A percentile compares a stretch with the other conserved stretches of the same genome.
Evolutionary conservation across 2,797 vertebrate genomes (phyloP).

Genomic region (Pangasius macronema): DNA sequence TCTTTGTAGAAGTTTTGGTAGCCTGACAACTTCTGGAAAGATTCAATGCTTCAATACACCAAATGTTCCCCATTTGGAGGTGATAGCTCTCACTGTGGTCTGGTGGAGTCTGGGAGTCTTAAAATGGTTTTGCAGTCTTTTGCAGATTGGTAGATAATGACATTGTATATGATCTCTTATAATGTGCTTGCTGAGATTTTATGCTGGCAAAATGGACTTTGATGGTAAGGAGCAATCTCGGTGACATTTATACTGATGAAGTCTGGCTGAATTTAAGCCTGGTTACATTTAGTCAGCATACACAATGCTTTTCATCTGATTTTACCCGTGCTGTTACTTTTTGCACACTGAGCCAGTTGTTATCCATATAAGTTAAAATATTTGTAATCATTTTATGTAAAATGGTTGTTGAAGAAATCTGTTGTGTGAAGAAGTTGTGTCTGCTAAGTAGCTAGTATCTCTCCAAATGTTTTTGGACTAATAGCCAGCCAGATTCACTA

Average conservation of each 20-base stretch:
- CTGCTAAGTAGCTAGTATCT: neutral
- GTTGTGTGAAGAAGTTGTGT: neutral
- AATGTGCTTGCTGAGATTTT: neutral
- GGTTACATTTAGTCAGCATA: neutral
- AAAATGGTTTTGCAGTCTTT: conserved; percentile 17
- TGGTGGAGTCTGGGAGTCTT: neutral
- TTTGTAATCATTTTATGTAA: neutral
- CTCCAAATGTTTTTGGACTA: neutral
- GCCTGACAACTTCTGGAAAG: conserved; percentile 7
- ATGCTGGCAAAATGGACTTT: conserved; percentile 5
- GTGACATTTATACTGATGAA: conserved; percentile 5
- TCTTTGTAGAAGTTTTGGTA: conserved; percentile 2
- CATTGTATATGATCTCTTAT: conserved; percentile 7
- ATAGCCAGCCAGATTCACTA: neutral
- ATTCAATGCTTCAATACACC: conserved; percentile 1
- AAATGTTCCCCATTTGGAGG: conserved; percentile 16
- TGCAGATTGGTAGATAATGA: conserved; percentile 8
- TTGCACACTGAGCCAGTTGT: neutral
- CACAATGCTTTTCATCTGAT: neutral
- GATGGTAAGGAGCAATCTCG: neutral
- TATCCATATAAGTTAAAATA: neutral
- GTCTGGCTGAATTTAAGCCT: neutral
- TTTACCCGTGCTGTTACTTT: neutral
- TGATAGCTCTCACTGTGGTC: conserved; percentile 1
- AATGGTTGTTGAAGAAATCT: neutral